A percentile compares a stretch with the other conserved stretches of the same genome.
Conservation (phyloP, 1,140 invertebrate species). For the Drosophila jambulina region DNA sequence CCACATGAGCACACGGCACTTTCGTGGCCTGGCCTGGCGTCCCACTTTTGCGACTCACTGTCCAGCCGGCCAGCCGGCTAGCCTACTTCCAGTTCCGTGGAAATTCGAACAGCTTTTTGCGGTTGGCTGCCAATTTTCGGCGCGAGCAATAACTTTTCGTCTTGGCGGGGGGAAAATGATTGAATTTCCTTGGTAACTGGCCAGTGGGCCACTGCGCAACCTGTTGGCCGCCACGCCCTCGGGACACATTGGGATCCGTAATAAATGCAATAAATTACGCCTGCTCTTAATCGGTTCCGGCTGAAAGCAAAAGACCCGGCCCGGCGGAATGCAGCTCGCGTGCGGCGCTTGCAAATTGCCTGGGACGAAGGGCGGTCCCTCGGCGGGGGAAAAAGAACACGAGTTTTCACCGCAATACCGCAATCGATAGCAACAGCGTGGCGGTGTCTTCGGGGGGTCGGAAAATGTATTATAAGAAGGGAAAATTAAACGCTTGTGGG, state of each 20-base stretch:
- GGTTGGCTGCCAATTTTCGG: slow-evolving; percentile 54
- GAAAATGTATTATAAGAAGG: slow-evolving; percentile 7
- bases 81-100: slow-evolving; percentile 61
- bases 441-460: neutral
- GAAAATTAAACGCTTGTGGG: neutral
- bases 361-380: slow-evolving; percentile 18
- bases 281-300: slow-evolving; percentile 29
- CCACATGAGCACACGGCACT: slow-evolving; percentile 55
- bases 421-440: neutral
- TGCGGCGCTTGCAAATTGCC: slow-evolving; percentile 15
- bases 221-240: slow-evolving; percentile 34
- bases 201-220: slow-evolving; percentile 32
- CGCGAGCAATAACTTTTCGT: slow-evolving; percentile 49
- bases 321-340: slow-evolving; percentile 21
- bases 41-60: slow-evolving; percentile 60
- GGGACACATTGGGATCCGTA: slow-evolving; percentile 12
- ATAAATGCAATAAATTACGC: slow-evolving; percentile 44
- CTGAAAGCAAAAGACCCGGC: slow-evolving; percentile 17
- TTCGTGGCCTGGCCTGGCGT: slow-evolving; percentile 63
- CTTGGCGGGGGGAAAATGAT: slow-evolving; percentile 54
- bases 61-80: slow-evolving; percentile 48
- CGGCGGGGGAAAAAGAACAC: slow-evolving; percentile 17
- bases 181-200: slow-evolving; percentile 44
- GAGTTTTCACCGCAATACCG: slow-evolving; percentile 15
- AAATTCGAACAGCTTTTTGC: slow-evolving; percentile 46